phyloP scores from a whole-genome alignment of 2,113 vertebrate species.

The Lamprologus speciosus region DNA sequence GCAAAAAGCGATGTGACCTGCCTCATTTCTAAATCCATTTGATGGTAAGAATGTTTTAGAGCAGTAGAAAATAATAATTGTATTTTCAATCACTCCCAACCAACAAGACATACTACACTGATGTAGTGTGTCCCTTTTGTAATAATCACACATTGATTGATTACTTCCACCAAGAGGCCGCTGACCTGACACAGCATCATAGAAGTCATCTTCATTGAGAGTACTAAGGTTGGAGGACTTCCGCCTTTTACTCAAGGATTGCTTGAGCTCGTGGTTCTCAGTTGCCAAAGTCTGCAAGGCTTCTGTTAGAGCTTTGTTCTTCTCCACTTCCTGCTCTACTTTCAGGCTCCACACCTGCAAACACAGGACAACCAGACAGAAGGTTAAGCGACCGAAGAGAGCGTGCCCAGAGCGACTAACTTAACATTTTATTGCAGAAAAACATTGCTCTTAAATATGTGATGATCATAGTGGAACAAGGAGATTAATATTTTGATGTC shows the following conservation, averaged over 20 bases:
- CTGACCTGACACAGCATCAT: conserved; percentile 88
- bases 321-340: conserved; percentile 89
- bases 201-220: conserved; percentile 86
- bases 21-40: not conserved
- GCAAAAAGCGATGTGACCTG: accelerated
- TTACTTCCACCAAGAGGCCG: not conserved
- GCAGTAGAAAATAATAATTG: not conserved
- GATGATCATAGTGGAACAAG: not conserved
- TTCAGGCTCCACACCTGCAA: conserved; percentile 86
- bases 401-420: not conserved
- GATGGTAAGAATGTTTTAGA: not conserved
- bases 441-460: not conserved
- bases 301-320: conserved; percentile 90
- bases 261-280: conserved; percentile 81
- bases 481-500: not conserved
- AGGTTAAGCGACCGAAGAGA: not conserved
- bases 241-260: conserved; percentile 68
- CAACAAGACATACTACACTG: not conserved
- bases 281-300: conserved; percentile 83
- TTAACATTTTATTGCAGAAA: not conserved
- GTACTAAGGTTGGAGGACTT: conserved; percentile 70
- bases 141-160: not conserved
- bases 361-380: not conserved
- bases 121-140: not conserved
- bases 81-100: not conserved